Base-by-base conservation (phyloP, 2,797 vertebrate species). In the Sebastes iracundus region DNA sequence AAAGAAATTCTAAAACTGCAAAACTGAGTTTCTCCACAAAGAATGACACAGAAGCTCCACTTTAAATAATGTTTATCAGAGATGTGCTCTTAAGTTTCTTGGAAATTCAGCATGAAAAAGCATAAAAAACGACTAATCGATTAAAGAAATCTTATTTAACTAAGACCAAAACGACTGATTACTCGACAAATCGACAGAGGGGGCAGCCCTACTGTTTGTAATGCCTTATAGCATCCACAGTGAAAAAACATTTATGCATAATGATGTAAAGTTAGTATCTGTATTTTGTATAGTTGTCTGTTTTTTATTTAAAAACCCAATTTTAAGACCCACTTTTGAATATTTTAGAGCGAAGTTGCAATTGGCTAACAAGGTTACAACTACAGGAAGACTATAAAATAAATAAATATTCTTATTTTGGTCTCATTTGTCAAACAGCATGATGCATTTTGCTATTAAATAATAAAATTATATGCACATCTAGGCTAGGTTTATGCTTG, bases 351-450 rank as follows among this genome's bases (percentile, higher is more conserved):
- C 16, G 22, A 75, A 79, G 20, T 3, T 32, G 9, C 7, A 75
- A 66, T 7, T 76, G 13, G n/a, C n/a, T 59, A 20, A 42, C 30
- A 69, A 55, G 30, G 75, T 70, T 63, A 66, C 11, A 86, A 69
- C n/a, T 20, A 66, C 32, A 61, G 35, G 4, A 71, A 33, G 49
- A 64, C 18, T 32, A 55, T 12, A 14, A 61, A 68, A 72, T 62
- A 61, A 58, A 62, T 8, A 64, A 76, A 53, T 53, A 58, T 42
- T 62, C 10, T 61, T 65, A 56, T 62, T 83, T 79, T 73, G 25
- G n/a, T 63, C 28, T 72, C 25, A 75, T 83, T 75, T 79, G 23
- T 70, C 49, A 68, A 35, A 64, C 46, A 49, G 42, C 16, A 65
- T 62, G 16, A 72, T 75, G 46, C 46, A 49, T 72, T 68, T 74